A percentile compares a stretch with the other conserved stretches of the same genome.
These are phyloP conservation scores for Myoxocephalus aenaeus DNA, from an alignment of 2,797 vertebrate species.

Conservation along the genomic window DNA sequence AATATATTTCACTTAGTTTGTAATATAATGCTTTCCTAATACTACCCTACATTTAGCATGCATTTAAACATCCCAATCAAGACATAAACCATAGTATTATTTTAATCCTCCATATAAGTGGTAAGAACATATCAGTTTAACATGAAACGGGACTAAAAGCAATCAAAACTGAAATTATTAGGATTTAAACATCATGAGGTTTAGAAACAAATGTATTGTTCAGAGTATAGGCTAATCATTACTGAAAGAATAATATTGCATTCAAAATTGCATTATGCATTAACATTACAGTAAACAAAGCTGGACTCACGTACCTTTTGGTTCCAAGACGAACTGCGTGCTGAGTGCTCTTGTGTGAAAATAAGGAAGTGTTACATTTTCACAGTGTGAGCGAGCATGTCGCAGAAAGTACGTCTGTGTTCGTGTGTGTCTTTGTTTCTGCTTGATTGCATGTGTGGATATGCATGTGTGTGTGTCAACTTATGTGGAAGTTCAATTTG, in stretches of 20 bases:
- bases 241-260: background rate
- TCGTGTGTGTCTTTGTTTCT: background rate
- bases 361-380: background rate
- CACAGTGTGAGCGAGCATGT: accelerated
- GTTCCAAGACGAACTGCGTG: background rate
- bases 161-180: background rate
- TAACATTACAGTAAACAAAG: background rate
- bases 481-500: background rate
- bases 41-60: background rate
- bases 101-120: background rate
- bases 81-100: background rate
- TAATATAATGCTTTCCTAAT: background rate
- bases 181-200: background rate
- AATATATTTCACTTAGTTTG: background rate
- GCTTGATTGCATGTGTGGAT: background rate
- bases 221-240: background rate
- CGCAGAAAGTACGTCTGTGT: background rate
- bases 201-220: background rate
- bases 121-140: background rate
- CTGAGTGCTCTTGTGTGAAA: background rate
- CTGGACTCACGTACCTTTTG: conserved; percentile 36
- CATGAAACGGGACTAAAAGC: conserved; percentile 1
- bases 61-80: background rate
- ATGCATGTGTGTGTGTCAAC: background rate
- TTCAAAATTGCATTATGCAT: background rate